Percentiles rank a stretch among this genome's conserved stretches.
phyloP scores from a whole-genome alignment of 2,888 invertebrate species.

The Seira sanloemensis region DNA sequence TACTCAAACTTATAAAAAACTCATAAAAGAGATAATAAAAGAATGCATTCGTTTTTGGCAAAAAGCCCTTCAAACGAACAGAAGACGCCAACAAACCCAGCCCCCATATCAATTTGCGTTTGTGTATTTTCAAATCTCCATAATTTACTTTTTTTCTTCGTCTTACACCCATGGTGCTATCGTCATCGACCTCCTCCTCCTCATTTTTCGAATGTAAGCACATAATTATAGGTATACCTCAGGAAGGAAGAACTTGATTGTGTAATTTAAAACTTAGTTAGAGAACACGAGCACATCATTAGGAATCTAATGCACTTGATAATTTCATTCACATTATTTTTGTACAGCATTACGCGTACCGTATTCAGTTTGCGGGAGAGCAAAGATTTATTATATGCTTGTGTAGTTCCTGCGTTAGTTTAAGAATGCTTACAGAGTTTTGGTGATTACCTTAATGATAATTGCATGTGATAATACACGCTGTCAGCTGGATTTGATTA shows the following conservation, averaged over 20 bases:
- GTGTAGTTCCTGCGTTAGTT: not conserved
- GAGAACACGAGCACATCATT: not conserved
- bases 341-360: not conserved
- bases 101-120: not conserved
- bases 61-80: conserved; percentile 3
- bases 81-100: conserved; percentile 5
- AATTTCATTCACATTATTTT: conserved; percentile 12
- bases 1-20: conserved; percentile 3
- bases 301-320: conserved; percentile 1
- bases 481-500: conserved; percentile 31
- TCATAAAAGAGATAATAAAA: not conserved
- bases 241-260: conserved; percentile 1
- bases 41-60: conserved; percentile 16
- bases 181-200: conserved; percentile 9
- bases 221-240: conserved; percentile 3
- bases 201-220: conserved; percentile 5
- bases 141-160: not conserved
- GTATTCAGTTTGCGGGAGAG: not conserved
- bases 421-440: not conserved
- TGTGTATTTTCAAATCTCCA: not conserved
- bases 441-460: conserved; percentile 17
- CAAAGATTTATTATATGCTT: no score
- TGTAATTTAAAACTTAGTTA: not conserved
- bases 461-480: conserved; percentile 24
- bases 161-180: not conserved